Conservation (phyloP, 2,113 vertebrate species). For the Campylomormyrus numenius region DNA sequence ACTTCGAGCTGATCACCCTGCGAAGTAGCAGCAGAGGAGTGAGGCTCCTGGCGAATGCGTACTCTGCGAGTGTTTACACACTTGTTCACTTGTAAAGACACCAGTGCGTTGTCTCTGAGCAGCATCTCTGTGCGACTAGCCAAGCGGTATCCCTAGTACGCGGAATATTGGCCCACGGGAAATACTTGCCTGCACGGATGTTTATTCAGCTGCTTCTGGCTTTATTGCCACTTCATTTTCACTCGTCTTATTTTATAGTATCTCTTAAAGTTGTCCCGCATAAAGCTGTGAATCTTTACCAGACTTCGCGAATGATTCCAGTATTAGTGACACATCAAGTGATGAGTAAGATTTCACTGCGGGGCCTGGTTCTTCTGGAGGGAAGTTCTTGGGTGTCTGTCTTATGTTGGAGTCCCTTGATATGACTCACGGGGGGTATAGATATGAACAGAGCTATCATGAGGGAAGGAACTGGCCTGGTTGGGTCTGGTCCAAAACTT, state of each 20-base stretch:
- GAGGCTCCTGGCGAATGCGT: not conserved
- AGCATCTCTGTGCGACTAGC: not conserved
- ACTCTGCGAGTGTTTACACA: not conserved
- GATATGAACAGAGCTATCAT: not conserved
- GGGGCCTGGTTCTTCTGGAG: not conserved
- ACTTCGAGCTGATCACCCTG: not conserved
- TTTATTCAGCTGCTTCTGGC: constrained; percentile 46
- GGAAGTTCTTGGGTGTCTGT: not conserved
- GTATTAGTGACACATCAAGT: not conserved
- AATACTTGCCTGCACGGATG: constrained; percentile 9
- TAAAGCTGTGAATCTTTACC: not conserved
- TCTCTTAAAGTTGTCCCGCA: not conserved
- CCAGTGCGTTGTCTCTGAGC: not conserved
- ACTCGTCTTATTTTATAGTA: not conserved
- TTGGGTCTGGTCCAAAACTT: not conserved
- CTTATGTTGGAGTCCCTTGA: not conserved
- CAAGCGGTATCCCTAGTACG: not conserved
- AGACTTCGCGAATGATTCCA: not conserved
- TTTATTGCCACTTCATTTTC: not conserved
- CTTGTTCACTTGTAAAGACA: not conserved
- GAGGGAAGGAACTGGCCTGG: not conserved
- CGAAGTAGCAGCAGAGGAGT: not conserved
- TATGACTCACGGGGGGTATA: not conserved
- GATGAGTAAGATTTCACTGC: not conserved
- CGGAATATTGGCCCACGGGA: not conserved